Evolutionary conservation across 2,113 vertebrate species (phyloP).

Genomic region (human): DNA sequence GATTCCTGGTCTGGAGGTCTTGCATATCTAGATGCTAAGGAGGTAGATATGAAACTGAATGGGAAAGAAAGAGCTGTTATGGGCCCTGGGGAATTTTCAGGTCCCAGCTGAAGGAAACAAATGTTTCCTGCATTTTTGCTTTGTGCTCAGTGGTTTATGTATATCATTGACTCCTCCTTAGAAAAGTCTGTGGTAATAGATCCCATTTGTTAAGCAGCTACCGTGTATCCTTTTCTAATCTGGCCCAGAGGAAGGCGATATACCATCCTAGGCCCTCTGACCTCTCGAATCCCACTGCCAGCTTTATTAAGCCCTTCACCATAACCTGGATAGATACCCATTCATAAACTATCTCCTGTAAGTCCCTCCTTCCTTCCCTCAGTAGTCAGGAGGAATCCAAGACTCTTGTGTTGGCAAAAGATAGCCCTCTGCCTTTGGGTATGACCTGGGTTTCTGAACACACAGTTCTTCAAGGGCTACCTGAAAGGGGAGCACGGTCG

Average conservation of each 20-base stretch:
- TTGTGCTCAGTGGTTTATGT: not conserved
- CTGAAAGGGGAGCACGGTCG: conserved; percentile 83
- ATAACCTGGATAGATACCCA: not conserved
- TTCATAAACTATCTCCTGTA: not conserved
- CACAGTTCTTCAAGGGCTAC: conserved; percentile 84
- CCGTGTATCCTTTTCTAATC: conserved; percentile 12
- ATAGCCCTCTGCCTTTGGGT: conserved; percentile 44
- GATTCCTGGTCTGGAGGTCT: not conserved
- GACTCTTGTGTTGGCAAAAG: conserved; percentile 38
- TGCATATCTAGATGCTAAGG: conserved; percentile 1
- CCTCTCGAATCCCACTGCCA: not conserved
- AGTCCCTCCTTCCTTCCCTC: not conserved
- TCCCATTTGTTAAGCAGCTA: conserved; percentile 1
- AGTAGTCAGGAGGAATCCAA: conserved; percentile 13
- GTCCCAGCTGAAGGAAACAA: conserved; percentile 14
- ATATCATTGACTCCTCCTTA: not conserved
- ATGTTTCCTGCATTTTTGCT: conserved; percentile 24
- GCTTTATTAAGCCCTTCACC: conserved; percentile 17
- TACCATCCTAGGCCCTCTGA: not conserved
- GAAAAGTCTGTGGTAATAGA: not conserved
- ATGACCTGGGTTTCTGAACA: conserved; percentile 65
- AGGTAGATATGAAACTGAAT: not conserved
- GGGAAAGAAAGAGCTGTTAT: not conserved
- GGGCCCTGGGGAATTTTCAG: not conserved
- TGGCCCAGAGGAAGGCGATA: not conserved